Conservation (phyloP, 2,888 invertebrate genomes). For the Charanyca ferruginea region DNA sequence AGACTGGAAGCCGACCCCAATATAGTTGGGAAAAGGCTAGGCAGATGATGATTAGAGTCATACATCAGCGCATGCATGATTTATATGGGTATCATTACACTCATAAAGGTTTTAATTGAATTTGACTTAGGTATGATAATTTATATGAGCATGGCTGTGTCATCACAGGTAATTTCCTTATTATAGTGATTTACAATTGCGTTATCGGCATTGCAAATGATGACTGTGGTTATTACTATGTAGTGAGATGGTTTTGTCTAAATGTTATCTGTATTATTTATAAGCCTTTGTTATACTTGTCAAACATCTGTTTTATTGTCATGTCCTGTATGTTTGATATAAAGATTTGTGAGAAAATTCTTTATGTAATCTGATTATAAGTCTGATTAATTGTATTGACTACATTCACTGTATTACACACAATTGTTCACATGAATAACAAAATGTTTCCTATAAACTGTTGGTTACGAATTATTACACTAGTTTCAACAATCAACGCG, state of each 20-base stretch:
- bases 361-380: too few species aligned
- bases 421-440: too few species aligned
- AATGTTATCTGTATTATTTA: neutral
- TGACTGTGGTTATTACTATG: neutral
- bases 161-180: constrained; percentile 42
- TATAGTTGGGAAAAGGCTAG: too few species aligned
- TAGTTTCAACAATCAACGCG: constrained; percentile 24
- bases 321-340: too few species aligned
- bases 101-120: constrained; percentile 12
- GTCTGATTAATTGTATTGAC: too few species aligned
- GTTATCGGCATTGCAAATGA: constrained; percentile 29
- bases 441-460: constrained; percentile 13
- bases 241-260: neutral
- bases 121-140: constrained; percentile 25
- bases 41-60: too few species aligned
- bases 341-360: too few species aligned
- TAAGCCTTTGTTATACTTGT: too few species aligned
- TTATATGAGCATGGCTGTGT: constrained; percentile 3
- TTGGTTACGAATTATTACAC: constrained; percentile 14
- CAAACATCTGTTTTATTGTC: too few species aligned
- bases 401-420: too few species aligned
- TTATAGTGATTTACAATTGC: constrained; percentile 26
- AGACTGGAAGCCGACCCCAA: too few species aligned
- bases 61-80: constrained; percentile 10
- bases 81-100: constrained; percentile 2